These are phyloP conservation scores for Dinoponera quadriceps DNA, from an alignment of 1,140 invertebrate genomes.

Conservation along the genomic window DNA sequence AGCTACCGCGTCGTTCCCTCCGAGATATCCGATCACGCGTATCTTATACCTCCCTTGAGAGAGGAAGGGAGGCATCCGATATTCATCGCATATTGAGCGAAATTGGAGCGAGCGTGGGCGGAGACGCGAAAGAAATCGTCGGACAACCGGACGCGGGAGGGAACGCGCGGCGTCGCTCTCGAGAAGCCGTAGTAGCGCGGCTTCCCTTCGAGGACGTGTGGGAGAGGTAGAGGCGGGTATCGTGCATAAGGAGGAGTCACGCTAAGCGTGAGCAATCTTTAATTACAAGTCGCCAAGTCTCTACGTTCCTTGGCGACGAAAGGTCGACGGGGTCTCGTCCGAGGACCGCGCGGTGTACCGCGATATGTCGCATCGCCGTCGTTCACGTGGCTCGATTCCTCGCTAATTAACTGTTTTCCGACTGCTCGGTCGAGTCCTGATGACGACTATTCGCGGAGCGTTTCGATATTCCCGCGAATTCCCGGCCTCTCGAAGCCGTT, in stretches of 20 bases:
- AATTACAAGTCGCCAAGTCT: conserved; percentile 69
- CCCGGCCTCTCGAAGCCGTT: background rate
- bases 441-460: conserved; percentile 51
- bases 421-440: conserved; percentile 8
- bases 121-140: background rate
- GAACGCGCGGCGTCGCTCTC: conserved; percentile 45
- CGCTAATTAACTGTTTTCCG: background rate
- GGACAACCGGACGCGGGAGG: background rate
- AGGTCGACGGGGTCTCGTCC: conserved; percentile 32
- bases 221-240: conserved; percentile 70
- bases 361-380: conserved; percentile 46
- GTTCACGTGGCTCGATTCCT: conserved; percentile 33
- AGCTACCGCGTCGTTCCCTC: conserved; percentile 18
- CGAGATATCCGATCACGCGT: conserved; percentile 40
- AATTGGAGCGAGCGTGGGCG: too few relatives aligned
- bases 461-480: background rate
- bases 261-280: conserved; percentile 71
- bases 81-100: too few relatives aligned
- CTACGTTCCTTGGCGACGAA: conserved; percentile 71
- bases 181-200: conserved; percentile 44
- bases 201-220: conserved; percentile 37
- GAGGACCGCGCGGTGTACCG: conserved; percentile 1
- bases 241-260: conserved; percentile 76
- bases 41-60: too few relatives aligned
- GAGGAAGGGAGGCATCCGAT: too few relatives aligned